Conservation (phyloP, 2,797 vertebrate genomes). For the Notamacropus eugenii region DNA sequence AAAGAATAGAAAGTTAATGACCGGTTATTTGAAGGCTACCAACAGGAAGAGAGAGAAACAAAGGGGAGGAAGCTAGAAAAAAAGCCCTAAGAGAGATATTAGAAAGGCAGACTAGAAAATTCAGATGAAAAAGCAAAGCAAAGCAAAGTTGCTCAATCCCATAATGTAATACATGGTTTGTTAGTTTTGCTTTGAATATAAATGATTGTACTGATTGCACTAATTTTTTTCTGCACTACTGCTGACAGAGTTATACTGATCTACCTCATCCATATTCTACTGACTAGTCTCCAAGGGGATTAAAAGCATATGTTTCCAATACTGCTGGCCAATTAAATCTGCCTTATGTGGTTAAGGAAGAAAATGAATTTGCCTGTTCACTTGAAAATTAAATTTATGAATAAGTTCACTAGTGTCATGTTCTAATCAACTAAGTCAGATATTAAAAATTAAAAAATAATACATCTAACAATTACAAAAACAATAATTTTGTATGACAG, state of each 20-base stretch:
- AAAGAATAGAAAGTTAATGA: neutral
- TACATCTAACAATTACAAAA: neutral
- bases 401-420: neutral
- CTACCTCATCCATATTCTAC: conserved; percentile 2
- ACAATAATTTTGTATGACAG: too few relatives aligned
- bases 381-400: conserved; percentile 53
- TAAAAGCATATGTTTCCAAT: conserved; percentile 8
- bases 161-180: neutral
- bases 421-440: neutral
- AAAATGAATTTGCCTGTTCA: conserved; percentile 23
- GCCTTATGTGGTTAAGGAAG: conserved; percentile 9
- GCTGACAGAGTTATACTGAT: conserved; percentile 29
- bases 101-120: neutral
- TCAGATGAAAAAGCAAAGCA: neutral
- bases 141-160: neutral
- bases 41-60: neutral
- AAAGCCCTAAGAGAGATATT: neutral
- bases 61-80: neutral
- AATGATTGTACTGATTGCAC: neutral
- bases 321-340: neutral
- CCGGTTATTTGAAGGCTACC: neutral
- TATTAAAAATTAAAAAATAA: neutral
- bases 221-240: neutral
- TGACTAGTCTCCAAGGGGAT: conserved; percentile 29
- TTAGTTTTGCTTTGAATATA: neutral